phyloP scores from a whole-genome alignment of 2,888 invertebrate genomes.

The Kuschelorhynchus macadamiae region DNA sequence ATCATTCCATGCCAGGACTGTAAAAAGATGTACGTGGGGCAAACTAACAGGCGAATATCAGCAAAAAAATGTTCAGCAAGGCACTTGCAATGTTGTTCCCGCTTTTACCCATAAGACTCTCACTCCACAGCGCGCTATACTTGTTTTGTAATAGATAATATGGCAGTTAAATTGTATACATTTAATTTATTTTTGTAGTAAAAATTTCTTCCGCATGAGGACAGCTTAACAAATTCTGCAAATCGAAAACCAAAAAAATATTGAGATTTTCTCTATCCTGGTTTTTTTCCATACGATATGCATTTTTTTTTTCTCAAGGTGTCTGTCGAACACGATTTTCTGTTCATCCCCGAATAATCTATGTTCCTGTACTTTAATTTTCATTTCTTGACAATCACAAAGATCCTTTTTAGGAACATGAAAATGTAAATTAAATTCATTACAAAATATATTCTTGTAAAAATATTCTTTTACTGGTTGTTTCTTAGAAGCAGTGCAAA shows the following conservation, averaged over 20 bases:
- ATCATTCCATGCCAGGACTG: too few species aligned
- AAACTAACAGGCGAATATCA: too few species aligned
- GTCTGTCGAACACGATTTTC: conserved; percentile 13
- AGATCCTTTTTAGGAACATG: conserved; percentile 34
- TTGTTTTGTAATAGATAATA: conserved; percentile 54
- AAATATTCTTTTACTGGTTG: conserved; percentile 34
- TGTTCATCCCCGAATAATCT: conserved; percentile 9
- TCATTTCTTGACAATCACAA: conserved; percentile 22
- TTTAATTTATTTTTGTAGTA: conserved; percentile 26
- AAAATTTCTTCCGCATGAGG: conserved; percentile 10
- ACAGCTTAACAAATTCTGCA: too few species aligned
- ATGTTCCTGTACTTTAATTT: conserved; percentile 15
- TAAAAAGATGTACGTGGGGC: too few species aligned
- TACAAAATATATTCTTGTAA: conserved; percentile 30
- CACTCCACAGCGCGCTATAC: conserved; percentile 56
- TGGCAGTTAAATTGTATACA: conserved; percentile 43
- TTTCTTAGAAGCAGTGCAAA: conserved; percentile 26
- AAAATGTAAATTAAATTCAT: conserved; percentile 31
- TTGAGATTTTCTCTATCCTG: conserved; percentile 15
- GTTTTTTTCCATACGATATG: conserved; percentile 13
- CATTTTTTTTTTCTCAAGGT: conserved; percentile 7
- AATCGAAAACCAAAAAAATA: conserved; percentile 13
- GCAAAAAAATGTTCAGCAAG: conserved; percentile 54
- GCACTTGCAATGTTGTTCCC: conserved; percentile 55
- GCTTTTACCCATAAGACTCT: conserved; percentile 53